phyloP scores from a whole-genome alignment of 2,113 vertebrate species.

The Anoplopoma fimbria region DNA sequence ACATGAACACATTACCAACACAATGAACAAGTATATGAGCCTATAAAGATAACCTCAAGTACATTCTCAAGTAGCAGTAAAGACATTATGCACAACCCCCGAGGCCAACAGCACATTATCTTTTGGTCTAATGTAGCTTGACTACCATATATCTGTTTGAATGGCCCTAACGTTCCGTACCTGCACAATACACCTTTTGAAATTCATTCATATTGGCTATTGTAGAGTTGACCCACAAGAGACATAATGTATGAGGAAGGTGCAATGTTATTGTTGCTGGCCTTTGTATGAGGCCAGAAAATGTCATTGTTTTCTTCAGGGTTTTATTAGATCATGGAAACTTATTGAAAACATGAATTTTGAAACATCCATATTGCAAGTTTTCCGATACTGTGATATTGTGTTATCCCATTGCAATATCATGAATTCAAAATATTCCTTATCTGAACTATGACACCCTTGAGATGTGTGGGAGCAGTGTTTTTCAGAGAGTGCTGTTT shows the following conservation, averaged over 20 bases:
- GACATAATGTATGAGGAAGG: not conserved
- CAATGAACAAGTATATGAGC: not conserved
- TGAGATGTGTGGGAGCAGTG: not conserved
- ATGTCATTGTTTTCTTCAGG: not conserved
- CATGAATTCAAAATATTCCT: not conserved
- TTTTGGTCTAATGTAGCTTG: not conserved
- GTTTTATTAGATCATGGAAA: not conserved
- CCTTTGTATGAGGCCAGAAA: not conserved
- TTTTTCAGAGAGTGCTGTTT: not conserved
- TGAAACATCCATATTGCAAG: not conserved
- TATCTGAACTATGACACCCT: not conserved
- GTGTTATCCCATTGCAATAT: not conserved
- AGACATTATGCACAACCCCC: not conserved
- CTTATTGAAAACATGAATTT: slow-evolving; percentile 8
- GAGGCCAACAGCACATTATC: not conserved
- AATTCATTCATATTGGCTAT: not conserved
- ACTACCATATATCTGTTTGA: not conserved
- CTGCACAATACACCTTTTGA: not conserved
- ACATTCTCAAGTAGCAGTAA: not conserved
- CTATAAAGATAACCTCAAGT: not conserved
- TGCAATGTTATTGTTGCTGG: not conserved
- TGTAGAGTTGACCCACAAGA: not conserved
- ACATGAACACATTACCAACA: not conserved
- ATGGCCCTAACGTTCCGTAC: not conserved
- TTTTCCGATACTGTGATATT: not conserved